Percentiles rank a stretch among this genome's conserved stretches.
Conservation (phyloP, 1,140 invertebrate species). For the Drosophila tristis region DNA sequence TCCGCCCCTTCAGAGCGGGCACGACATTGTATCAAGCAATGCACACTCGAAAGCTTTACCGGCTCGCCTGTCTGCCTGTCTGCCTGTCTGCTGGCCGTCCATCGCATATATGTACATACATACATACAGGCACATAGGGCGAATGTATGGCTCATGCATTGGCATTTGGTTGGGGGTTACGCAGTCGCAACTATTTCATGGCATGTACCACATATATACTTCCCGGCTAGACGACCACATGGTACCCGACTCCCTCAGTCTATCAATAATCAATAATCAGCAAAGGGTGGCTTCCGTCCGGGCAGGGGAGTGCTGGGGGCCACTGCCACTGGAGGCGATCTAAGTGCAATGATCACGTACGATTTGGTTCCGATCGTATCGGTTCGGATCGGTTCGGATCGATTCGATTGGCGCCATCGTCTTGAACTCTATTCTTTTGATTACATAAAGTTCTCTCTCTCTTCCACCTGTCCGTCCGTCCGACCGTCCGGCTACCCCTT, state of each 20-base stretch:
- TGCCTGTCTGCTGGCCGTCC: background rate
- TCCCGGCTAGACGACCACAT: no score
- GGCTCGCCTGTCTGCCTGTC: background rate
- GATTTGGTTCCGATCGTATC: background rate
- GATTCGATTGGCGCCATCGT: constrained; percentile 22
- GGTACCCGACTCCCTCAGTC: constrained; percentile 13
- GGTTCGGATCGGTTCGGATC: background rate
- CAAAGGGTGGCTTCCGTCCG: constrained; percentile 8
- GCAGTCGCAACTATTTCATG: constrained; percentile 36
- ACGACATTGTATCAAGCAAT: no score
- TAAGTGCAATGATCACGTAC: constrained; percentile 43
- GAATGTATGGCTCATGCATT: constrained; percentile 31
- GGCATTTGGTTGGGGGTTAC: constrained; percentile 36
- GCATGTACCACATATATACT: no score
- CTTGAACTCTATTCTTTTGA: background rate
- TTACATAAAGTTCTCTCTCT: constrained; percentile 5
- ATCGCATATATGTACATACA: constrained; percentile 1
- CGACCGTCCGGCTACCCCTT: background rate
- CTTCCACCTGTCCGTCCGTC: background rate
- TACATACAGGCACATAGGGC: background rate
- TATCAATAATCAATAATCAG: constrained; percentile 61
- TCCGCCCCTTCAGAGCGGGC: no score
- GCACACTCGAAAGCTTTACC: no score
- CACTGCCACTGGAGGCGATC: constrained; percentile 1
- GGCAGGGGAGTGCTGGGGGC: background rate